Percentiles rank a stretch among this genome's conserved stretches.
Conservation (phyloP, 2,888 invertebrate species). For the Orthonychiurus folsomi region DNA sequence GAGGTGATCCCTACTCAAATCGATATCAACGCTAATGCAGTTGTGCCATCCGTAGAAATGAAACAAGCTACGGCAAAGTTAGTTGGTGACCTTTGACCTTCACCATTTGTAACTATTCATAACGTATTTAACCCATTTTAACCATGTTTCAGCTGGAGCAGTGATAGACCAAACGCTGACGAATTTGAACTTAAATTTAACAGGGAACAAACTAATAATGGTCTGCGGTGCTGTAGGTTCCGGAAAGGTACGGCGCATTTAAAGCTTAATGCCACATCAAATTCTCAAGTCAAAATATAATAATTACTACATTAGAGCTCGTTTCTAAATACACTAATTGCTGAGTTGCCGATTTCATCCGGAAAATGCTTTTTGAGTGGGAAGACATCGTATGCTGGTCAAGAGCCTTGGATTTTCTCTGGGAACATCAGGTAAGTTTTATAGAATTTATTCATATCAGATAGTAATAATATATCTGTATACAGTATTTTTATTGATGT, state of each 20-base stretch:
- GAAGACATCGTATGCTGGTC: slow-evolving; percentile 43
- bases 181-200: slow-evolving; percentile 23
- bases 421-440: no score
- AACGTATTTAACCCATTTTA: no score
- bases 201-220: slow-evolving; percentile 29
- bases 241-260: slow-evolving; percentile 27
- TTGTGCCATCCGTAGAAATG: slow-evolving; percentile 5
- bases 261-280: slow-evolving; percentile 1
- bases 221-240: slow-evolving; percentile 34
- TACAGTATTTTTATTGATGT: no score
- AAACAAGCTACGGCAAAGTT: slow-evolving; percentile 10
- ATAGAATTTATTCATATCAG: no score
- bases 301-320: slow-evolving; percentile 26
- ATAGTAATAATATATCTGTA: no score
- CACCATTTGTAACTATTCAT: no score
- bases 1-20: background rate
- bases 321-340: slow-evolving; percentile 43
- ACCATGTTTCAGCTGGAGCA: background rate
- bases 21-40: background rate
- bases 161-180: slow-evolving; percentile 16
- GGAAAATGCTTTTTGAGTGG: slow-evolving; percentile 45
- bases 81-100: background rate
- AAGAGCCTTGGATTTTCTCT: slow-evolving; percentile 37
- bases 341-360: slow-evolving; percentile 45
- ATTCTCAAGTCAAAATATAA: background rate